These are phyloP conservation scores for Bettongia penicillata DNA, from an alignment of 2,113 vertebrate species.

Conservation along the genomic window DNA sequence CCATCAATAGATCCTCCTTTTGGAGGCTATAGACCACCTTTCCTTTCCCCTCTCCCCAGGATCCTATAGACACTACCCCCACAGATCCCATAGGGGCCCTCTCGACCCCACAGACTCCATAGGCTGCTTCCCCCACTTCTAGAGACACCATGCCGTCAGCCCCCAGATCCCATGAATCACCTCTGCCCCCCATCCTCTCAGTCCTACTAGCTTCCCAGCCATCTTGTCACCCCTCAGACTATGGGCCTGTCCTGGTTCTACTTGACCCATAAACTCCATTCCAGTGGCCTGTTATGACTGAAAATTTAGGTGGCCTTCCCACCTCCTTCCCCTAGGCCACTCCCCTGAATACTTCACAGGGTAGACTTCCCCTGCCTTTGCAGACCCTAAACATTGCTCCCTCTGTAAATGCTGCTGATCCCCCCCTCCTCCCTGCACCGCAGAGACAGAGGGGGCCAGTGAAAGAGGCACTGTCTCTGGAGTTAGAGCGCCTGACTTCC, in stretches of 20 bases:
- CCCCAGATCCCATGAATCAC: neutral
- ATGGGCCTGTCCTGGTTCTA: neutral
- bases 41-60: neutral
- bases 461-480: neutral
- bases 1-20: too few relatives aligned
- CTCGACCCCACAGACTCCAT: too few relatives aligned
- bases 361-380: too few relatives aligned
- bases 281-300: neutral
- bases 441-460: neutral
- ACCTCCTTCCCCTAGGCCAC: neutral
- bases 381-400: neutral
- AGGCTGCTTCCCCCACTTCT: neutral
- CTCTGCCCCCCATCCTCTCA: slow-evolving; percentile 5
- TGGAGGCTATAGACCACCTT: too few relatives aligned
- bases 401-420: neutral
- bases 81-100: too few relatives aligned
- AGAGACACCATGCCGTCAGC: neutral
- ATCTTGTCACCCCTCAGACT: neutral
- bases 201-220: slow-evolving; percentile 4
- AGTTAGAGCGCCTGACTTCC: neutral
- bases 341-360: neutral
- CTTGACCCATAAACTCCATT: neutral
- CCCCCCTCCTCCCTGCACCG: too few relatives aligned
- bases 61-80: too few relatives aligned
- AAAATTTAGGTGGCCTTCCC: neutral